phyloP scores from a whole-genome alignment of 2,888 invertebrate species.

The Prionchulus punctatus region DNA sequence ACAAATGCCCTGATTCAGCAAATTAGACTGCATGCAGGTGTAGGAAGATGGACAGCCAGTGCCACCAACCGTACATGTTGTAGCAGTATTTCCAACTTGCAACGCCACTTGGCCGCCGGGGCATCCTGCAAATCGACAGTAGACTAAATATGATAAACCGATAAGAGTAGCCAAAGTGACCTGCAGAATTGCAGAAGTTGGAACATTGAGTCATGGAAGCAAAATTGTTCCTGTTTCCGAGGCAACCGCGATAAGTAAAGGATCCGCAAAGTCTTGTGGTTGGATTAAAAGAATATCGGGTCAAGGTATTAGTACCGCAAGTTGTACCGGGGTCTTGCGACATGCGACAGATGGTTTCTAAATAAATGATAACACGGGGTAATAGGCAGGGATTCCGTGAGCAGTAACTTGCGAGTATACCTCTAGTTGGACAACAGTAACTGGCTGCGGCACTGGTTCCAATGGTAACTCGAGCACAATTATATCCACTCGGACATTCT shows the following conservation, averaged over 20 bases:
- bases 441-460: constrained; percentile 19
- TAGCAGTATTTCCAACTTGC: no score
- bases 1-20: background rate
- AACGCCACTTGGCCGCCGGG: background rate
- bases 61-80: background rate
- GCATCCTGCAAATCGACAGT: background rate
- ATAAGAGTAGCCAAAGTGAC: constrained; percentile 3
- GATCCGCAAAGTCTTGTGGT: constrained; percentile 26
- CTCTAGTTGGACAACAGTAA: constrained; percentile 9
- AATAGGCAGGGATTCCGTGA: background rate
- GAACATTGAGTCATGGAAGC: constrained; percentile 26
- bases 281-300: constrained; percentile 28
- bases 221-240: constrained; percentile 24
- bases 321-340: constrained; percentile 22
- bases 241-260: constrained; percentile 23
- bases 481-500: constrained; percentile 28
- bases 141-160: background rate
- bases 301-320: constrained; percentile 19
- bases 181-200: constrained; percentile 29
- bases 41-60: background rate
- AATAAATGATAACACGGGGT: background rate
- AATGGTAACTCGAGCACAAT: constrained; percentile 27
- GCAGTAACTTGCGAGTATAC: background rate
- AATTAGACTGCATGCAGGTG: background rate
- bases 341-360: constrained; percentile 24